A percentile compares a stretch with the other conserved stretches of the same genome.
Evolutionary conservation across 2,113 vertebrate genomes (phyloP).

Genomic region (Cygnus buccinator): DNA sequence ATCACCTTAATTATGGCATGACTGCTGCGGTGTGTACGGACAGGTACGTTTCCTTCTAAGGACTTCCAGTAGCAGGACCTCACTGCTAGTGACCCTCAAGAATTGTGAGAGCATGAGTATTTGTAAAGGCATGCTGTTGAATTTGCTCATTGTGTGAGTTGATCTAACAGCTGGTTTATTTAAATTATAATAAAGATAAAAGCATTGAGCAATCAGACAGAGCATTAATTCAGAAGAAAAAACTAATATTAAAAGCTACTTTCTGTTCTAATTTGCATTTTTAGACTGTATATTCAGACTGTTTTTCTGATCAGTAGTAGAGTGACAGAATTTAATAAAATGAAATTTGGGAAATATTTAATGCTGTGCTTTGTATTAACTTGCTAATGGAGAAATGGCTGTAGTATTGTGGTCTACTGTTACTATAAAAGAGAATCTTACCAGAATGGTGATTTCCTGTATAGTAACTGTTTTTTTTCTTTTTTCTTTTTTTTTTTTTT

Average conservation of each 20-base stretch:
- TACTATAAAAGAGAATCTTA: slow-evolving; percentile 40
- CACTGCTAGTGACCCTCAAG: neutral
- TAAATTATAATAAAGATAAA: neutral
- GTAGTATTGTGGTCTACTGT: neutral
- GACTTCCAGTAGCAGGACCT: neutral
- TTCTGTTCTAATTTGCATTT: neutral
- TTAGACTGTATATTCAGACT: neutral
- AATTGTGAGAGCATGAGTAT: neutral
- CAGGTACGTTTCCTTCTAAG: neutral
- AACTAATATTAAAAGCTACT: neutral
- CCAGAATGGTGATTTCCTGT: slow-evolving; percentile 17
- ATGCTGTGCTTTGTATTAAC: neutral
- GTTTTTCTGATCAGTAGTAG: neutral
- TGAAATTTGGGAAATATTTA: neutral
- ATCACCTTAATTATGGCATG: neutral
- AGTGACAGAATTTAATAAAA: slow-evolving; percentile 5
- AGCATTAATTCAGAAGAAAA: neutral
- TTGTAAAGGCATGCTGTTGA: neutral
- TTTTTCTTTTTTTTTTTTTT: slow-evolving; percentile 1
- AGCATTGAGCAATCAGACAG: neutral
- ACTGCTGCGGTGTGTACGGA: neutral
- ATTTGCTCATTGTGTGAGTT: neutral
- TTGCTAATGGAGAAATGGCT: neutral
- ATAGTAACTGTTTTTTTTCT: slow-evolving; percentile 58
- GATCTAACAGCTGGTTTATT: neutral